These are phyloP conservation scores for Aleadryas rufinucha DNA, from an alignment of 2,113 vertebrate species.

Conservation along the genomic window DNA sequence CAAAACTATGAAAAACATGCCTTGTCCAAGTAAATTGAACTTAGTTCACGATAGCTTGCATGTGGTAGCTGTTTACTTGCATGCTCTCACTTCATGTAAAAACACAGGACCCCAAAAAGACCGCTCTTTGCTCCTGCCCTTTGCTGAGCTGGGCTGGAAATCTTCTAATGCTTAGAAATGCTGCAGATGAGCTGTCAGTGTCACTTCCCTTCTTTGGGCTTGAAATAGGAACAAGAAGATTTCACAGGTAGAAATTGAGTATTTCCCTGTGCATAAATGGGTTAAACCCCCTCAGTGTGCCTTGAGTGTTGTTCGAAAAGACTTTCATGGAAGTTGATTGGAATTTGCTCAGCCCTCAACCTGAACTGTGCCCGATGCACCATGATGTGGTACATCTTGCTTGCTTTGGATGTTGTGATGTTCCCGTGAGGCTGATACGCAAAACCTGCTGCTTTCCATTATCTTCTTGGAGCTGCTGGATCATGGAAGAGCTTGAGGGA, in stretches of 20 bases:
- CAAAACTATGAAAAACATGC: neutral
- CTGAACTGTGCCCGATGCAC: rapidly evolving
- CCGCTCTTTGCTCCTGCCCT: neutral
- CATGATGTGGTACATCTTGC: neutral
- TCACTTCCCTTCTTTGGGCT: rapidly evolving
- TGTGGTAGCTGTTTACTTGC: neutral
- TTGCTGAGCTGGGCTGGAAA: neutral
- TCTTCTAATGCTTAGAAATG: neutral
- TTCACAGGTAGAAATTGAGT: neutral
- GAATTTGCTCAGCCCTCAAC: neutral
- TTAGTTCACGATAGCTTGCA: rapidly evolving
- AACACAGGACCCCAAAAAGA: neutral
- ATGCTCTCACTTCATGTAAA: neutral
- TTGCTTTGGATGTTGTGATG: neutral
- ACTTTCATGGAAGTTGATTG: neutral
- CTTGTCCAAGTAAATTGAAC: neutral
- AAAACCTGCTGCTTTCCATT: neutral
- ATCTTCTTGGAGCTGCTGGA: neutral
- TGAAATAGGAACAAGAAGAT: neutral
- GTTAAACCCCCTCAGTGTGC: neutral
- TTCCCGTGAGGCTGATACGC: neutral
- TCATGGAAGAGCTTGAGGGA: neutral
- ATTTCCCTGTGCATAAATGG: neutral
- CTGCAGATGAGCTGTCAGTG: rapidly evolving
- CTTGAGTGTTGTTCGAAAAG: neutral